Evolutionary conservation across 2,113 vertebrate species (phyloP), one percentile per base, ranked within the genome.

Genomic region (Dicerorhinus sumatrensis): DNA sequence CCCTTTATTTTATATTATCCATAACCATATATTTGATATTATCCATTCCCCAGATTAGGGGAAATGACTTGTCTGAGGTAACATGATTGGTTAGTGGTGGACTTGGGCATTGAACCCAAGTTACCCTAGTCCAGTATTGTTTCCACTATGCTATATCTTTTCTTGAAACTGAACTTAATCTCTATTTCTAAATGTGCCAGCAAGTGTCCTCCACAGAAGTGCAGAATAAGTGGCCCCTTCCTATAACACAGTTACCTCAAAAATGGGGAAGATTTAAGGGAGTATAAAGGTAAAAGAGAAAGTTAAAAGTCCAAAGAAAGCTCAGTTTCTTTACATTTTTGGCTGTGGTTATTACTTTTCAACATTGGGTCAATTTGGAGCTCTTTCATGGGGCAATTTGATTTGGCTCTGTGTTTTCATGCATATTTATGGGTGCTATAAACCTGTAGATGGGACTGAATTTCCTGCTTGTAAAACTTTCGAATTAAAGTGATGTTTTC

Each of bases 121-220:
- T 96, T 73, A 67, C 42, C 48, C 36, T 92, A 89, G 77, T 92
- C 29, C 18, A 69, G 27, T 75, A 46, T 42, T 60, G 7, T 54
- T 94, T 85, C 46, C 51, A 73, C 18, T 92, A 3, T 95, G 27
- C 72, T 95, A 1, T 83, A 83, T 89, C 27, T 91, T 97, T 95
- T 29, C 56, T 93, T 88, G 69, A 93, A 93, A 76, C 48, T 60
- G n/a, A 95, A 89, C n/a, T 93, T 75, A 42, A 48, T 13, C 56
- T 88, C 31, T 81, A 1, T 95, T 92, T 96, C 83, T 87, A 62
- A 95, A 88, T 95, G 58, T 83, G 33, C 51, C 58, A 96, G 21
- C 18, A 86, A 11, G 27, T 94, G 20, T 85, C 36, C 86, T 54
- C 58, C 69, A n/a, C 73, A 48, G 56, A 90, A 91, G 8, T 93